Conservation (phyloP, 2,888 invertebrate species). For the Girardia tigrina region DNA sequence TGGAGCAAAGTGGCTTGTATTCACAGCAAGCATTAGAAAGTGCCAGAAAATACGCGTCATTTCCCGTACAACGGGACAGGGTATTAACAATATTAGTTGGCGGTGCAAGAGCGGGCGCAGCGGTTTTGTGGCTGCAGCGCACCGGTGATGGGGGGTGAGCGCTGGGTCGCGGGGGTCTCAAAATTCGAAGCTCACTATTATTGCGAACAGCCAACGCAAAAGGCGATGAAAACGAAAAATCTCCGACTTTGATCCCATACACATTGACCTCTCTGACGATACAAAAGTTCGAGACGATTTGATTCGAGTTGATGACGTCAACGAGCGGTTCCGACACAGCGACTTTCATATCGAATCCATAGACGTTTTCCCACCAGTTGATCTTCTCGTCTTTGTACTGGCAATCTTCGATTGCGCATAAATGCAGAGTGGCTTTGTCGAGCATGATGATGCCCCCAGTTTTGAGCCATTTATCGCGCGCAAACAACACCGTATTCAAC, state of each 20-base stretch:
- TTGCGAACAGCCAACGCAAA: too few relatives aligned
- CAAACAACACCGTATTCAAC: constrained; percentile 95
- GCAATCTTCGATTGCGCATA: constrained; percentile 70
- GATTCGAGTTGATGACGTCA: constrained; percentile 93
- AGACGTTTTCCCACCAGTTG: constrained; percentile 98
- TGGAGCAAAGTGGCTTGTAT: too few relatives aligned
- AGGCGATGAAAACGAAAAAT: constrained; percentile 76
- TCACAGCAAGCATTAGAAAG: too few relatives aligned
- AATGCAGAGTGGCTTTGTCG: constrained; percentile 74
- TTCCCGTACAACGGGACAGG: too few relatives aligned
- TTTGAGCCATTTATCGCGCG: constrained; percentile 86
- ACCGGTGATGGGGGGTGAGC: too few relatives aligned
- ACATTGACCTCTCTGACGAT: constrained; percentile 86
- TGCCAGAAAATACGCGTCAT: too few relatives aligned
- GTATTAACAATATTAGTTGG: too few relatives aligned
- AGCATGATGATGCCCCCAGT: constrained; percentile 82
- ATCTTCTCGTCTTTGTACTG: constrained; percentile 99
- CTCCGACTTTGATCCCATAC: constrained; percentile 85
- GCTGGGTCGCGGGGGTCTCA: too few relatives aligned
- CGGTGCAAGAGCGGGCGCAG: too few relatives aligned
- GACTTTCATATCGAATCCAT: constrained; percentile 98
- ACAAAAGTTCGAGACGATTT: constrained; percentile 87
- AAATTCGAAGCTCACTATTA: too few relatives aligned
- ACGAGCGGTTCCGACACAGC: constrained; percentile 95
- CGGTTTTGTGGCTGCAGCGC: too few relatives aligned